Evolutionary conservation across 1,140 invertebrate genomes (phyloP), one percentile per base, ranked within the genome.

Genomic region (Anthonomus grandis): DNA sequence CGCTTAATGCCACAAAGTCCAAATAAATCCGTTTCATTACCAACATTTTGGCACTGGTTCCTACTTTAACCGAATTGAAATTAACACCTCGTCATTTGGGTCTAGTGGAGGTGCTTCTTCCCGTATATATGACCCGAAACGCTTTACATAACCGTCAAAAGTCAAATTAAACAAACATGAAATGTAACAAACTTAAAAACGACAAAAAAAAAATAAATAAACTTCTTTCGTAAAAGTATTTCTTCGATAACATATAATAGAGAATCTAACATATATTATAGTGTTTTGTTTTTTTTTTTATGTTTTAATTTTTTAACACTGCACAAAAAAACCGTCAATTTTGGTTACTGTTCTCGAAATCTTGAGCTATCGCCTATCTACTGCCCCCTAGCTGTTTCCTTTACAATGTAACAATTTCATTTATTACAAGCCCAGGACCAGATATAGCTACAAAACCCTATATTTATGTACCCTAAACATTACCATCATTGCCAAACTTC

Each of bases 181-280:
- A 31, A 48, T 45, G 27, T 51, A 66, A 66, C 62, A 66, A n/a
- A 66, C 59, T 62, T 62, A 62, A 66, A 57, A 62, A 58, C 52
- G 57, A 63, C 48, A 60, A 62, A 58, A 57, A 66, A 51, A 58
- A 38, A 60, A 65, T 62, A 62, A 66, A 65, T 65, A 64, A 65
- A 10, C 38, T 37, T 53, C 27, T 52, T 63, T 48, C 59, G 57
- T 55, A 55, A 55, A 53, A 66, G 62, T 64, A 64, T 64, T 63
- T 59, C 64, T 68, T 66, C 58, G 37, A 57, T 66, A 68, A 68
- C 65, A 69, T 68, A 69, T 65, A 67, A 69, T 69, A 68, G 66
- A 69, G 62, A 69, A 68, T 69, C 67, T 69, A 69, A 69, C 67
- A 69, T 66, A 67, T 68, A 68, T 64, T 66, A 63, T 69, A 64